Percentiles rank a stretch among this genome's conserved stretches.
phyloP scores from a whole-genome alignment of 2,113 vertebrate species.

The Sapayoa aenigma region DNA sequence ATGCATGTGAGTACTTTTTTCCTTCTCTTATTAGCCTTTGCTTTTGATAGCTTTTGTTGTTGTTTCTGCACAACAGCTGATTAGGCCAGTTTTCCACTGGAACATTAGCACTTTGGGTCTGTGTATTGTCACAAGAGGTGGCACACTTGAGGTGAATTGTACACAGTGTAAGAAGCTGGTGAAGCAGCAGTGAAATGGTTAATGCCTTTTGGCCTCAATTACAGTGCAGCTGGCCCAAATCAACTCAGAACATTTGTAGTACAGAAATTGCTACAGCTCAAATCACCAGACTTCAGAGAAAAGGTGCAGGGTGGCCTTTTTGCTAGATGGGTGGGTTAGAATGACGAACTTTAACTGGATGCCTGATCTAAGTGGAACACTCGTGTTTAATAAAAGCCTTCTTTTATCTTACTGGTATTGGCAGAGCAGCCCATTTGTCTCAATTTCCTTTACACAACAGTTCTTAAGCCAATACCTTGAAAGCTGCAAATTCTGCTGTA shows the following conservation, averaged over 20 bases:
- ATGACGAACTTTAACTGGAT: neutral
- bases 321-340: neutral
- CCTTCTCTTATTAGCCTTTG: neutral
- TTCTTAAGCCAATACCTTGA: neutral
- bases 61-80: neutral
- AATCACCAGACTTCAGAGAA: neutral
- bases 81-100: neutral
- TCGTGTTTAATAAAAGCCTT: slow-evolving; percentile 31
- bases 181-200: neutral
- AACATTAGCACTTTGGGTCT: neutral
- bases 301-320: neutral
- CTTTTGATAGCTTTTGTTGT: neutral
- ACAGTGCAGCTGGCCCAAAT: neutral
- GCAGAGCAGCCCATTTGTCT: slow-evolving; percentile 48
- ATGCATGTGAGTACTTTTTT: neutral
- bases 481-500: slow-evolving; percentile 14
- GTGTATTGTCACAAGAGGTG: neutral
- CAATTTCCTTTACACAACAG: slow-evolving; percentile 30
- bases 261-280: neutral
- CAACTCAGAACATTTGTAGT: neutral
- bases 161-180: neutral
- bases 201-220: neutral
- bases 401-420: slow-evolving; percentile 37
- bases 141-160: neutral
- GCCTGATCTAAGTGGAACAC: slow-evolving; percentile 12